Conservation (phyloP, 2,888 invertebrate genomes). For the Temnothorax ravouxi region DNA sequence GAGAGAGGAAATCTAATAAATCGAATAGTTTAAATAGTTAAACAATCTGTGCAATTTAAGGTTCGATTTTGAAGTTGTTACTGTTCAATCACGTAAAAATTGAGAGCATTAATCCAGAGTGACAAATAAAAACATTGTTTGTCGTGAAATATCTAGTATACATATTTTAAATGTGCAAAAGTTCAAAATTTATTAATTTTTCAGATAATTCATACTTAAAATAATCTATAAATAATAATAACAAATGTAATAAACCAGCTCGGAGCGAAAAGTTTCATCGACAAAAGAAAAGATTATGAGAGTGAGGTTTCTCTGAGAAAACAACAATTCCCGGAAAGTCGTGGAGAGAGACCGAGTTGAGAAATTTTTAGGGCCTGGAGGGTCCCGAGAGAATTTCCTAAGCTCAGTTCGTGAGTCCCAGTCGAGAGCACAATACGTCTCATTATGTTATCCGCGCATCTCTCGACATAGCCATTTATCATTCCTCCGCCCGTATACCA, state of each 20-base stretch:
- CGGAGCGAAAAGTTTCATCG: background rate
- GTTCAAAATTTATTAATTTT: background rate
- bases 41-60: background rate
- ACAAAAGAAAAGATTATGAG: constrained; percentile 30
- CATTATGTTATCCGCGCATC: constrained; percentile 85
- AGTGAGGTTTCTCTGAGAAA: constrained; percentile 42
- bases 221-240: background rate
- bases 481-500: constrained; percentile 78
- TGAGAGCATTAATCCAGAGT: background rate
- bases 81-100: background rate
- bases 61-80: background rate
- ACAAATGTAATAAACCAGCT: background rate
- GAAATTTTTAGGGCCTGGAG: constrained; percentile 63
- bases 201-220: background rate
- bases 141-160: background rate
- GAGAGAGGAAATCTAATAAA: background rate
- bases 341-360: constrained; percentile 41
- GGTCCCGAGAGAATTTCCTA: constrained; percentile 65
- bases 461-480: constrained; percentile 82
- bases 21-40: background rate
- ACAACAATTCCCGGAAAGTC: constrained; percentile 65
- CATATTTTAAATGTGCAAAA: background rate
- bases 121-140: too few species aligned
- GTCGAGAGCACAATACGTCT: constrained; percentile 82
- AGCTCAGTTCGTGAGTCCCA: constrained; percentile 70